phyloP scores from a whole-genome alignment of 2,797 vertebrate genomes.

The Hemitrygon akajei region DNA sequence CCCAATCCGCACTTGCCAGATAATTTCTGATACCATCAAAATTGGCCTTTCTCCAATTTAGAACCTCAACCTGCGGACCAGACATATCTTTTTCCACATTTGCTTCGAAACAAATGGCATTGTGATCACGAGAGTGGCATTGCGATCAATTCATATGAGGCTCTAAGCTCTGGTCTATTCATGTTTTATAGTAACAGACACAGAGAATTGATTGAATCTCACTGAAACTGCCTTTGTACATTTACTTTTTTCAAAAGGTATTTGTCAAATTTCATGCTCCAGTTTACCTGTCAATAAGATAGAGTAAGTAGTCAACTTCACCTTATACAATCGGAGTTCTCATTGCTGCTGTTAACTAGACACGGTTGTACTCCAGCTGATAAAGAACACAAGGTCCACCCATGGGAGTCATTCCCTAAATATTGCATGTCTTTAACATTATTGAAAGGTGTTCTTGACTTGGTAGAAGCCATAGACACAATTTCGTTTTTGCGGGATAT shows the following conservation, averaged over 20 bases:
- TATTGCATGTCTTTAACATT: background rate
- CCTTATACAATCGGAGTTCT: background rate
- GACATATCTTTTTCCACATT: too few relatives aligned
- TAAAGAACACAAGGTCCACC: too few relatives aligned
- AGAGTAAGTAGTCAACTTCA: background rate
- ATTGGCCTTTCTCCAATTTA: too few relatives aligned
- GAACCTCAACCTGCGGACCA: too few relatives aligned
- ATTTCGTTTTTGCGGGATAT: background rate
- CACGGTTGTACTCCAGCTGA: background rate
- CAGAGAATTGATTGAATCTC: background rate
- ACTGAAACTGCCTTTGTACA: background rate
- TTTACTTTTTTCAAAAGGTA: too few relatives aligned
- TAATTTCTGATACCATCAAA: too few relatives aligned
- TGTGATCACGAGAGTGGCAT: too few relatives aligned
- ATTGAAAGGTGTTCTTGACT: background rate
- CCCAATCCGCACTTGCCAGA: too few relatives aligned
- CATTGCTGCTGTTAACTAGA: background rate
- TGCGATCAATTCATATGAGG: background rate
- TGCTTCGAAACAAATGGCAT: too few relatives aligned
- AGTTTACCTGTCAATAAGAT: background rate
- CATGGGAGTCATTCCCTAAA: background rate
- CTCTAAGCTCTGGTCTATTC: background rate
- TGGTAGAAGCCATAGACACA: background rate
- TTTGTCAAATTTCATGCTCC: background rate
- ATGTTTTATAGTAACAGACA: background rate